phyloP scores from a whole-genome alignment of 2,888 invertebrate species.

The Lasiommata megera region DNA sequence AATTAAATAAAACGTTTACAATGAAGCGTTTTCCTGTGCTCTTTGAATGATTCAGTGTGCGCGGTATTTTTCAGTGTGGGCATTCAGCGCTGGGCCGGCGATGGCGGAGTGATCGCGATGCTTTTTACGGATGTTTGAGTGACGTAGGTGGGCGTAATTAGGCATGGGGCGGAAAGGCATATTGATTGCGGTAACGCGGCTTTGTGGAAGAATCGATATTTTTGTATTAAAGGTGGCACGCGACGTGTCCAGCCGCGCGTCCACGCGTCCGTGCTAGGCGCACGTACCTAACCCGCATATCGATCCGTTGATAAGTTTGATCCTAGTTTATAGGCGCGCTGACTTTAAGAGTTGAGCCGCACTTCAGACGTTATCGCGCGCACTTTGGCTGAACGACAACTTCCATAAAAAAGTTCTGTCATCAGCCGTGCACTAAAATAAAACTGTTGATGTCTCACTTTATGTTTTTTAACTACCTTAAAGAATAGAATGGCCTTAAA shows the following conservation, averaged over 20 bases:
- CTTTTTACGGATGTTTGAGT: conserved; percentile 75
- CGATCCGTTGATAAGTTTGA: conserved; percentile 69
- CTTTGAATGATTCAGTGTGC: conserved; percentile 77
- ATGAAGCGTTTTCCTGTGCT: conserved; percentile 80
- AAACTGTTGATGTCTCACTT: conserved; percentile 3
- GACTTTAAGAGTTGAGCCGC: conserved; percentile 52
- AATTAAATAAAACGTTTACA: conserved; percentile 81
- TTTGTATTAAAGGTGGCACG: conserved; percentile 79
- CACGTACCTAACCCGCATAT: conserved; percentile 61
- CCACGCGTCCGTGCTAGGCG: conserved; percentile 50
- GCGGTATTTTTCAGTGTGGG: conserved; percentile 70
- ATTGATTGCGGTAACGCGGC: conserved; percentile 81
- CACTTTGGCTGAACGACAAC: conserved; percentile 40
- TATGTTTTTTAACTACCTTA: background rate
- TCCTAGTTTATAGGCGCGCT: conserved; percentile 66
- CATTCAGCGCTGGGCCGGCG: conserved; percentile 51
- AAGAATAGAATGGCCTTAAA: background rate
- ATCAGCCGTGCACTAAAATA: conserved; percentile 8
- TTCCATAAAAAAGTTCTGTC: conserved; percentile 23
- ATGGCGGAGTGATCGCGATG: conserved; percentile 58
- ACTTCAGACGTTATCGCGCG: conserved; percentile 42
- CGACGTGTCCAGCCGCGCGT: conserved; percentile 64
- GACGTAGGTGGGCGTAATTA: conserved; percentile 79
- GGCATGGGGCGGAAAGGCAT: conserved; percentile 78
- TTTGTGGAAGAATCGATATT: conserved; percentile 79